phyloP scores from a whole-genome alignment of 2,888 invertebrate species.

The Formica aserva region DNA sequence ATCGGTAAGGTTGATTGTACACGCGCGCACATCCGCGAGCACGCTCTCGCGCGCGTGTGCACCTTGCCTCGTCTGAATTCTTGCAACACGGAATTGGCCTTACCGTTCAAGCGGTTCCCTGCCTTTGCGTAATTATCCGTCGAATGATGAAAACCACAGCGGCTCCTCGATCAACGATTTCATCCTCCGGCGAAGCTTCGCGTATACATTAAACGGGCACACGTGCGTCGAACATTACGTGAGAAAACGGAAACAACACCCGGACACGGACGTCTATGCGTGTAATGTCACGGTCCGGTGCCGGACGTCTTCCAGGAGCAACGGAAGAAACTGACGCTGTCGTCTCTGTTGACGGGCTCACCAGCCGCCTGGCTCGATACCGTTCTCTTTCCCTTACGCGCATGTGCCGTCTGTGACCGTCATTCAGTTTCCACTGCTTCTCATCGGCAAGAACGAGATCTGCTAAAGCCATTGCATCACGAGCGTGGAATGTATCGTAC shows the following conservation, averaged over 20 bases:
- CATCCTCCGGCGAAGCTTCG: slow-evolving; percentile 54
- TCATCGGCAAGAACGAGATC: slow-evolving; percentile 63
- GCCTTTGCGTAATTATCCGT: slow-evolving; percentile 77
- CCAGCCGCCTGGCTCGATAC: slow-evolving; percentile 85
- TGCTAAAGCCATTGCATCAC: slow-evolving; percentile 33
- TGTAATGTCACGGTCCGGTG: slow-evolving; percentile 55
- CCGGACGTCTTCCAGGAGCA: slow-evolving; percentile 71
- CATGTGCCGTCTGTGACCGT: slow-evolving; percentile 76
- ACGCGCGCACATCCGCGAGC: slow-evolving; percentile 38
- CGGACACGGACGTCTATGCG: slow-evolving; percentile 28
- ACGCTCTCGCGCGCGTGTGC: slow-evolving; percentile 2
- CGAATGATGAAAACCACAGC: slow-evolving; percentile 66
- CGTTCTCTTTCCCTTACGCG: slow-evolving; percentile 80
- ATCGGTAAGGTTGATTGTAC: slow-evolving; percentile 26
- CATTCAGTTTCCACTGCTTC: slow-evolving; percentile 57
- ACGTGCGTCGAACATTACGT: slow-evolving; percentile 22
- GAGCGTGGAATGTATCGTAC: background rate
- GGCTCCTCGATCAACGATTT: slow-evolving; percentile 31
- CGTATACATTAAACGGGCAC: background rate
- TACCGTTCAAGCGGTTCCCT: slow-evolving; percentile 74
- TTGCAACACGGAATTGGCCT: slow-evolving; percentile 55
- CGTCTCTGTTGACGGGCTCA: slow-evolving; percentile 76
- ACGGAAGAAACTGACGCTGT: slow-evolving; percentile 74
- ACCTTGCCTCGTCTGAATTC: slow-evolving; percentile 21
- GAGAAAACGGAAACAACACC: slow-evolving; percentile 27